phyloP scores from a whole-genome alignment of 2,888 invertebrate species.

The Netelia inedita region DNA sequence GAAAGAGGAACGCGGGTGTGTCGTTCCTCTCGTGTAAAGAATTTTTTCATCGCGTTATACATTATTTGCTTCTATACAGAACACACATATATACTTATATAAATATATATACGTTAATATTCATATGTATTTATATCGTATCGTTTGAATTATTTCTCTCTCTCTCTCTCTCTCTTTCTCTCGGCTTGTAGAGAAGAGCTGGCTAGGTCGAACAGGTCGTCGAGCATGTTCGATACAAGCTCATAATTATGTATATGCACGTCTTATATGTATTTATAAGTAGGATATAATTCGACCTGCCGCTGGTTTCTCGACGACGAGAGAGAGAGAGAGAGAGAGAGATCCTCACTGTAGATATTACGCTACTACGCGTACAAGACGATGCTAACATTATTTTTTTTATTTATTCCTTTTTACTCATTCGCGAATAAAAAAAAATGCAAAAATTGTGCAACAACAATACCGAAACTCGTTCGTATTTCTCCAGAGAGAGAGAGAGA shows the following conservation, averaged over 20 bases:
- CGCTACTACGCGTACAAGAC: no score
- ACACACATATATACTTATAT: neutral
- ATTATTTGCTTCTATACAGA: neutral
- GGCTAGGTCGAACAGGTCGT: constrained; percentile 54
- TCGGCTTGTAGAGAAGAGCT: constrained; percentile 38
- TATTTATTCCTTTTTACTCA: no score
- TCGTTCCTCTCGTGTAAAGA: constrained; percentile 19
- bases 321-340: constrained; percentile 6
- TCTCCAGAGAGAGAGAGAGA: no score
- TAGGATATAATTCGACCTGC: constrained; percentile 49
- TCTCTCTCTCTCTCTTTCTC: constrained; percentile 5
- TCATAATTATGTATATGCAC: constrained; percentile 54
- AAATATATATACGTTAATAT: neutral
- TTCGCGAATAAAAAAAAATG: no score
- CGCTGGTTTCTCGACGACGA: constrained; percentile 6
- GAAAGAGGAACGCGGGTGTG: constrained; percentile 52
- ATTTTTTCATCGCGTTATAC: constrained; percentile 1
- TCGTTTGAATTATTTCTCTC: constrained; percentile 31
- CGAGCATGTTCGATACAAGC: constrained; percentile 47
- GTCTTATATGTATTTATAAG: constrained; percentile 8
- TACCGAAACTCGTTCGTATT: no score
- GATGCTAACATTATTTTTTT: no score
- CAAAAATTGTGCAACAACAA: no score
- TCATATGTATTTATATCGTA: constrained; percentile 23
- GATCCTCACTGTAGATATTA: no score